Evolutionary conservation across 2,888 invertebrate species (phyloP).

Genomic region (Unio delphinus): DNA sequence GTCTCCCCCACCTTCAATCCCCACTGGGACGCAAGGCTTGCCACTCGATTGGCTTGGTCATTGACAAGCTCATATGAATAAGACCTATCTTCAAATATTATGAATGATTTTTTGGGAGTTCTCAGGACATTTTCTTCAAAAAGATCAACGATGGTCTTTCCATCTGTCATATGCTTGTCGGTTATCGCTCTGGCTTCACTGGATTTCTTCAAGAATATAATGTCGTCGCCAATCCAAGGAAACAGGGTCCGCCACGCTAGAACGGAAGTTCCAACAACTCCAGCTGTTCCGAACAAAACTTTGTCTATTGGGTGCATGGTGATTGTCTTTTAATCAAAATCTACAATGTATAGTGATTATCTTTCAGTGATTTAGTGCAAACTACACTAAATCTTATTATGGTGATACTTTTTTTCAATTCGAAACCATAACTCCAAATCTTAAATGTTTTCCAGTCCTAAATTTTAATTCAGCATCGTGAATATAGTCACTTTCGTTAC

Average conservation of each 20-base stretch:
- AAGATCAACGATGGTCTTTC: conserved; percentile 35
- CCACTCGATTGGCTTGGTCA: conserved; percentile 61
- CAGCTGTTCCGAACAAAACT: conserved; percentile 42
- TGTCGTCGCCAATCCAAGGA: conserved; percentile 57
- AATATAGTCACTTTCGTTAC: too few species aligned
- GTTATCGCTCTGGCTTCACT: conserved; percentile 11
- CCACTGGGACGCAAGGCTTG: conserved; percentile 47
- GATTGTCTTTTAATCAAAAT: background rate
- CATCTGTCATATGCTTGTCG: conserved; percentile 12
- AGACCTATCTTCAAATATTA: conserved; percentile 58
- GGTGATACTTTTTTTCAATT: too few species aligned
- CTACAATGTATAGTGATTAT: too few species aligned
- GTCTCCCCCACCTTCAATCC: conserved; percentile 51
- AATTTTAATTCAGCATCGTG: too few species aligned
- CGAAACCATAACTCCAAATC: too few species aligned
- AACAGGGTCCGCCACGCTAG: conserved; percentile 53
- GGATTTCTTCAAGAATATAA: conserved; percentile 24
- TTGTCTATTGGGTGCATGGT: conserved; percentile 37
- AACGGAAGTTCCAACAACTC: conserved; percentile 41
- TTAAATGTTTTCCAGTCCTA: too few species aligned
- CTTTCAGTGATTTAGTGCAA: too few species aligned
- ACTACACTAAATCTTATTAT: too few species aligned
- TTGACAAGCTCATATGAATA: conserved; percentile 61
- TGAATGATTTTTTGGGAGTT: conserved; percentile 48
- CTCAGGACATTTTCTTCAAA: conserved; percentile 53